A percentile compares a stretch with the other conserved stretches of the same genome.
phyloP scores from a whole-genome alignment of 2,113 vertebrate genomes.

The Paradisaea rubra region DNA sequence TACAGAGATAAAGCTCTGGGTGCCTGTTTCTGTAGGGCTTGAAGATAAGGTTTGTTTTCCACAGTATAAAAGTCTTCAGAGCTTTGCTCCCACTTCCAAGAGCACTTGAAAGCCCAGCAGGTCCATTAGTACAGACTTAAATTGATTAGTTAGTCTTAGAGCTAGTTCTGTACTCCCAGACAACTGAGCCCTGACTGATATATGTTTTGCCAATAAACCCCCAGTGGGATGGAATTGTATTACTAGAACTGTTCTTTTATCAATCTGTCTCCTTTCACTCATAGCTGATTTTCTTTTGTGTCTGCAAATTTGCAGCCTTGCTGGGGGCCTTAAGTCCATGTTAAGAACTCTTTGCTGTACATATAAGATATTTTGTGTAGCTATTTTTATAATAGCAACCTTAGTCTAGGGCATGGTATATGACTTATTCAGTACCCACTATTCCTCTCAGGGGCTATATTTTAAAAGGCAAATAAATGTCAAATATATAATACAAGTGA shows the following conservation, averaged over 20 bases:
- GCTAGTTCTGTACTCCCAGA: not conserved
- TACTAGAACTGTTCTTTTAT: not conserved
- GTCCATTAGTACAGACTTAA: not conserved
- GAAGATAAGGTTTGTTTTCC: not conserved
- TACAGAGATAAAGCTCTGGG: not conserved
- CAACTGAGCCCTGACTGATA: not conserved
- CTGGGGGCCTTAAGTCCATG: not conserved
- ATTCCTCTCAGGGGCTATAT: not conserved
- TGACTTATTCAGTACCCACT: not conserved
- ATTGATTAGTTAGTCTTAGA: constrained; percentile 11
- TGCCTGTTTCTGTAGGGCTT: not conserved
- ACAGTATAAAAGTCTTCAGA: not conserved
- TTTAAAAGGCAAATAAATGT: not conserved
- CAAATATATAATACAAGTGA: not conserved
- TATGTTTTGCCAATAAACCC: not conserved
- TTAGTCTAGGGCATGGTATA: not conserved
- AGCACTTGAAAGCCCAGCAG: not conserved
- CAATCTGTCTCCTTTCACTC: not conserved
- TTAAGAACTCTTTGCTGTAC: not conserved
- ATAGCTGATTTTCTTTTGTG: not conserved
- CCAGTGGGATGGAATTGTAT: not conserved
- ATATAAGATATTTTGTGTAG: not conserved
- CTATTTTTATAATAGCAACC: not conserved
- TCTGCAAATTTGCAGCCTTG: not conserved
- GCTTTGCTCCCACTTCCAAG: not conserved